Evolutionary conservation across 2,113 vertebrate species (phyloP).

Genomic region (Callipepla squamata): DNA sequence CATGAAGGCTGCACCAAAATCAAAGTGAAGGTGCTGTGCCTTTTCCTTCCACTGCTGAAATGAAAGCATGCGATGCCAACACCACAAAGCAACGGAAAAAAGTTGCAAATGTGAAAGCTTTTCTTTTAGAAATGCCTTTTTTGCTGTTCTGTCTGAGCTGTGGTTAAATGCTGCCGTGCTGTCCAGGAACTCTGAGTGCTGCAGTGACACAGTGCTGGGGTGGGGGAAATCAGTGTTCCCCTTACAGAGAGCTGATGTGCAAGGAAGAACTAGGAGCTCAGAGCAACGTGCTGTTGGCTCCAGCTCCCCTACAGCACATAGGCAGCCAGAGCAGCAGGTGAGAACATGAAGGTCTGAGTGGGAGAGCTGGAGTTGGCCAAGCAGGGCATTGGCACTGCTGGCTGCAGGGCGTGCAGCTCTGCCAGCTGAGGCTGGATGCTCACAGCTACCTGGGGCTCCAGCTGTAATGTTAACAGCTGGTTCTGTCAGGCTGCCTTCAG

Average conservation of each 20-base stretch:
- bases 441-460: conserved; percentile 27
- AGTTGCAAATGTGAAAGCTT: background rate
- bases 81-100: background rate
- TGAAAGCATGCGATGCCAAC: accelerated
- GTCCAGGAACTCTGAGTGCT: conserved; percentile 1
- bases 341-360: background rate
- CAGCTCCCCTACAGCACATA: background rate
- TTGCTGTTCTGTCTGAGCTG: background rate
- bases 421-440: background rate
- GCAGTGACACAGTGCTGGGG: background rate
- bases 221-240: background rate
- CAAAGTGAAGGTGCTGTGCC: background rate
- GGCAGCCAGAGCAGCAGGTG: background rate
- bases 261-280: background rate
- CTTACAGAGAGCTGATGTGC: background rate
- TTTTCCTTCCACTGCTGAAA: background rate
- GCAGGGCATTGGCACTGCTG: accelerated
- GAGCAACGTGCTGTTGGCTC: background rate
- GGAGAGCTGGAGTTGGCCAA: background rate
- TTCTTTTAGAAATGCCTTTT: background rate
- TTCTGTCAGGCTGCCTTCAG: conserved; percentile 53
- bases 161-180: background rate
- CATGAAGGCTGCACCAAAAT: background rate
- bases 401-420: background rate
- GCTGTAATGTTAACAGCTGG: conserved; percentile 66